phyloP scores from a whole-genome alignment of 2,888 invertebrate genomes.

The Athrips mouffetella region DNA sequence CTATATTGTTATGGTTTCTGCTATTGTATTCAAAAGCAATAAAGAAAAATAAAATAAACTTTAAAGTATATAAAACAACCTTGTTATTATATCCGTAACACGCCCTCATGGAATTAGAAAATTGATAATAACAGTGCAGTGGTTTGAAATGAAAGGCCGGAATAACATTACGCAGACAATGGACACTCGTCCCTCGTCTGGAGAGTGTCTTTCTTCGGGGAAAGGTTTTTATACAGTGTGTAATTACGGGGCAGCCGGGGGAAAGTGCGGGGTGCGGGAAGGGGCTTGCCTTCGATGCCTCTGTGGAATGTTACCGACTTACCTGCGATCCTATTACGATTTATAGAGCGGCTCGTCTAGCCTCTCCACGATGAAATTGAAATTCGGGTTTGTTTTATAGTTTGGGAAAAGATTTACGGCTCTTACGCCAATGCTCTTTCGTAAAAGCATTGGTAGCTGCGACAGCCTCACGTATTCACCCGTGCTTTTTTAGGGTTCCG shows the following conservation, averaged over 20 bases:
- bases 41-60: background rate
- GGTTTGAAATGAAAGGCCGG: background rate
- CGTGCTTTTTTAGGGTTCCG: too few relatives aligned
- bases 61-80: background rate
- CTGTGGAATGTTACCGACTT: slow-evolving; percentile 55
- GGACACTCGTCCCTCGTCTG: slow-evolving; percentile 35
- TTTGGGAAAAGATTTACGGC: slow-evolving; percentile 1
- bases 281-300: slow-evolving; percentile 23
- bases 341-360: slow-evolving; percentile 25
- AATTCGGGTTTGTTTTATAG: background rate
- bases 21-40: too few relatives aligned
- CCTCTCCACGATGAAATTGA: background rate
- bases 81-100: background rate
- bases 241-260: slow-evolving; percentile 36
- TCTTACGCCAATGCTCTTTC: background rate
- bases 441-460: background rate
- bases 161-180: slow-evolving; percentile 26
- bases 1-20: too few relatives aligned
- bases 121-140: background rate
- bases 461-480: too few relatives aligned
- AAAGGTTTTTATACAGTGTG: slow-evolving; percentile 44
- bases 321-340: slow-evolving; percentile 36
- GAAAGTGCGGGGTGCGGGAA: slow-evolving; percentile 25
- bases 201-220: slow-evolving; percentile 43
- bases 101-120: too few relatives aligned